These are phyloP conservation scores for Druon quercuslanigerum DNA, from an alignment of 1,140 invertebrate genomes.

Conservation along the genomic window DNA sequence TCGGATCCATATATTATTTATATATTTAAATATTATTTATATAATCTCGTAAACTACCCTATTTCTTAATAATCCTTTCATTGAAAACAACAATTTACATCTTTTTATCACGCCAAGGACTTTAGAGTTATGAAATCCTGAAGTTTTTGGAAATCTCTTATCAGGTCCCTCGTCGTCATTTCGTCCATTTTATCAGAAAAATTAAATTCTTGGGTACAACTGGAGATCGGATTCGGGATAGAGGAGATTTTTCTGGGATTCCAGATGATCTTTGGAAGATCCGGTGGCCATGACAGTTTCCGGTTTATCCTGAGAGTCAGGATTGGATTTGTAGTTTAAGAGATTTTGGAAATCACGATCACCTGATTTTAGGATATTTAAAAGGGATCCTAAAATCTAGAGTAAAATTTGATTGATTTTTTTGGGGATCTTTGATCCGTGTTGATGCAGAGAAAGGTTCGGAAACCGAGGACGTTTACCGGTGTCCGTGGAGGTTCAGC, in stretches of 20 bases:
- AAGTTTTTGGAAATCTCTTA: neutral
- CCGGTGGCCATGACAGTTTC: slow-evolving; percentile 11
- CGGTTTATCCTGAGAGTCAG: neutral
- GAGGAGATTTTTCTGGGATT: neutral
- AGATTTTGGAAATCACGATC: neutral
- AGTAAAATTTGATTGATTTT: neutral
- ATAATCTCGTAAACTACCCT: neutral
- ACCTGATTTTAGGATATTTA: too few relatives aligned
- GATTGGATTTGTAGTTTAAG: neutral
- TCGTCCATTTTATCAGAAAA: neutral
- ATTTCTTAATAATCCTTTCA: neutral
- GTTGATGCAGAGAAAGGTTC: neutral
- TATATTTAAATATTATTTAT: slow-evolving; percentile 8
- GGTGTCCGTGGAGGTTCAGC: slow-evolving; percentile 51
- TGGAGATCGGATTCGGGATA: neutral
- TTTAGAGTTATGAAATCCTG: too few relatives aligned
- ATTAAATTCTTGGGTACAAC: neutral
- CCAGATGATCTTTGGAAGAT: neutral
- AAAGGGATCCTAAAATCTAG: too few relatives aligned
- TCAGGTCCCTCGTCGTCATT: slow-evolving; percentile 5
- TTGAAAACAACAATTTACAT: slow-evolving; percentile 15
- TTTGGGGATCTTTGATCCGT: neutral
- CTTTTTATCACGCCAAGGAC: neutral
- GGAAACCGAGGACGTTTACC: slow-evolving; percentile 32
- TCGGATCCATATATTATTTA: neutral